Evolutionary conservation across 1,140 invertebrate species (phyloP).

Genomic region (Drosophila albomicans): DNA sequence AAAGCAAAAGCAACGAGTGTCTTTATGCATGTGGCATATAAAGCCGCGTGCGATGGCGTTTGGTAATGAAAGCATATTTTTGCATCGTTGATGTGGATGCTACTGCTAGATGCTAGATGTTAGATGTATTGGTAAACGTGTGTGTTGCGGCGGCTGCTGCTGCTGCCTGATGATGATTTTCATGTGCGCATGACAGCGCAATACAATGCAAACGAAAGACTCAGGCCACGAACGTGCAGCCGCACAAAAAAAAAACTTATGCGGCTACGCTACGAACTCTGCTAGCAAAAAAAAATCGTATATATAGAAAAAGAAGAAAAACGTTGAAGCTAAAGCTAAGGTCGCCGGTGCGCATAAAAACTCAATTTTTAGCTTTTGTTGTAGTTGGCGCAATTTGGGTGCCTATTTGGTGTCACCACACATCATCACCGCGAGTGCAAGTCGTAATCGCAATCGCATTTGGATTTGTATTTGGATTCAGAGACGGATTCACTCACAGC

Average conservation of each 20-base stretch:
- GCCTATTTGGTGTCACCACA: slow-evolving; percentile 76
- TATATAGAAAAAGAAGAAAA: slow-evolving; percentile 16
- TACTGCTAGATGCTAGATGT: slow-evolving; percentile 38
- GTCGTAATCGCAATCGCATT: slow-evolving; percentile 25
- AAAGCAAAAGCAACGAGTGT: slow-evolving; percentile 25
- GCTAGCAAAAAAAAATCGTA: slow-evolving; percentile 33
- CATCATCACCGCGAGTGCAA: slow-evolving; percentile 32
- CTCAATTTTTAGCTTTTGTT: slow-evolving; percentile 66
- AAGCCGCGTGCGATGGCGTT: slow-evolving; percentile 57
- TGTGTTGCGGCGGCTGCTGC: slow-evolving; percentile 1
- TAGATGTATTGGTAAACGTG: slow-evolving; percentile 13
- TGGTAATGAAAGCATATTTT: slow-evolving; percentile 83
- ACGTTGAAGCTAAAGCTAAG: slow-evolving; percentile 47
- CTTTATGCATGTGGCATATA: slow-evolving; percentile 59
- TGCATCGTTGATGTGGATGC: slow-evolving; percentile 61
- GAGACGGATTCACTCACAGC: slow-evolving; percentile 15
- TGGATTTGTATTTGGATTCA: not conserved
- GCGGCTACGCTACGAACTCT: slow-evolving; percentile 30
- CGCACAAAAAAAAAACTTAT: slow-evolving; percentile 53
- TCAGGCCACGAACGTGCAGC: slow-evolving; percentile 76
- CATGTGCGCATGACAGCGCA: slow-evolving; percentile 80
- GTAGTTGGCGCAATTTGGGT: slow-evolving; percentile 73
- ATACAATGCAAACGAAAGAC: slow-evolving; percentile 81
- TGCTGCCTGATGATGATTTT: slow-evolving; percentile 65
- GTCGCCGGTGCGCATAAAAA: slow-evolving; percentile 71